Conservation (phyloP, 2,113 vertebrate genomes). For the Spea multiplicata region DNA sequence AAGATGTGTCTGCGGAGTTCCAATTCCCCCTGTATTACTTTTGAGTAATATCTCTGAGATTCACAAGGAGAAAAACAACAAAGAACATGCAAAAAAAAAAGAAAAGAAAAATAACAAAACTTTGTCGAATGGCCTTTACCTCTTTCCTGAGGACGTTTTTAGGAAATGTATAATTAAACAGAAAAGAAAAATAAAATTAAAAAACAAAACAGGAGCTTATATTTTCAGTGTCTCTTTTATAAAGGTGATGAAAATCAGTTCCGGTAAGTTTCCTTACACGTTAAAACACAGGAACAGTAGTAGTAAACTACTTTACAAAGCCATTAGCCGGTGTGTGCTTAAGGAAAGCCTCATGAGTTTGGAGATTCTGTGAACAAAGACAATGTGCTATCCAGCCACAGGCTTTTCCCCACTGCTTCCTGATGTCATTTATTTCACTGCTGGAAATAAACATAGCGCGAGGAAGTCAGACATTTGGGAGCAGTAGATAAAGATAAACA, state of each 20-base stretch:
- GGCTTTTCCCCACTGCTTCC: conserved; percentile 26
- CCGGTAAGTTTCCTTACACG: neutral
- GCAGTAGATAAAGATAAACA: conserved; percentile 33
- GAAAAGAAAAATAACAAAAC: too few relatives aligned
- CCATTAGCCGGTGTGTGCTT: neutral
- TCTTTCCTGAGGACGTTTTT: too few relatives aligned
- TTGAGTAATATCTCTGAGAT: too few relatives aligned
- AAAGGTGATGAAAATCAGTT: neutral
- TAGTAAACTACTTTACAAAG: neutral
- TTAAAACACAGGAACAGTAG: neutral
- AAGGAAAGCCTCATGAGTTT: neutral
- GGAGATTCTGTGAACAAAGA: conserved; percentile 7
- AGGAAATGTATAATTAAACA: neutral
- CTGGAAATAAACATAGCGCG: conserved; percentile 10
- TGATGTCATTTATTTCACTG: conserved; percentile 19
- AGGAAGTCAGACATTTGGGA: conserved; percentile 38
- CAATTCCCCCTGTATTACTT: too few relatives aligned
- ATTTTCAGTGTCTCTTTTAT: neutral
- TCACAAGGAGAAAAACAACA: too few relatives aligned
- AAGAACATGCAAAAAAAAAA: too few relatives aligned
- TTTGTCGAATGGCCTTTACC: too few relatives aligned
- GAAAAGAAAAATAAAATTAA: neutral
- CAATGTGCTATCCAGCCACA: neutral
- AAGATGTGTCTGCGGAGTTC: too few relatives aligned
- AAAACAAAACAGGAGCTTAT: neutral